A percentile compares a stretch with the other conserved stretches of the same genome.
phyloP scores from a whole-genome alignment of 2,113 vertebrate species.

The Hyla sarda region DNA sequence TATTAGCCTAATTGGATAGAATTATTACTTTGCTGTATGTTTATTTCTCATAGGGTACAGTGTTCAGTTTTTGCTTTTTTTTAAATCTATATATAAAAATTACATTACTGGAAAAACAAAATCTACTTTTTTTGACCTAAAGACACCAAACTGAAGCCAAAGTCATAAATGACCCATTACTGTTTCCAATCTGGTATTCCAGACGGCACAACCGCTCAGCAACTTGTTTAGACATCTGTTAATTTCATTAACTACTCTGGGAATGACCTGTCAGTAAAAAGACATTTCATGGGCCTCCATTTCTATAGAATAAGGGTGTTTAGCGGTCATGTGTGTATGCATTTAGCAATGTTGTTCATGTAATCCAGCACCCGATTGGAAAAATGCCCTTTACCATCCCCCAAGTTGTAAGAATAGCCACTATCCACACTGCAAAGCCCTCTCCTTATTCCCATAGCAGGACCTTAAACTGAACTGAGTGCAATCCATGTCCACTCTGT shows the following conservation, averaged over 20 bases:
- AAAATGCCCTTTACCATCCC: slow-evolving; percentile 17
- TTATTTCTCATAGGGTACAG: too few relatives aligned
- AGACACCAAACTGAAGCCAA: not conserved
- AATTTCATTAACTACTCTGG: not conserved
- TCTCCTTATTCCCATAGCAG: slow-evolving; percentile 31
- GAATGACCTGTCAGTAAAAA: not conserved
- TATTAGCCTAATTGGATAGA: too few relatives aligned
- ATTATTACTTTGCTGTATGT: too few relatives aligned
- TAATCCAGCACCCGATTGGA: not conserved
- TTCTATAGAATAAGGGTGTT: not conserved
- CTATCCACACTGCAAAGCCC: slow-evolving; percentile 12
- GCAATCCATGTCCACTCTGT: slow-evolving; percentile 50
- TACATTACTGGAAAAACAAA: too few relatives aligned
- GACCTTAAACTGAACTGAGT: slow-evolving; percentile 27
- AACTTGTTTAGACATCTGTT: not conserved
- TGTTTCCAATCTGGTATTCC: not conserved
- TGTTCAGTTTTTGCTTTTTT: too few relatives aligned
- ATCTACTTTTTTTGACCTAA: not conserved
- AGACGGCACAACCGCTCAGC: not conserved
- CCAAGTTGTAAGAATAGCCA: slow-evolving; percentile 29
- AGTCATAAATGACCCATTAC: not conserved
- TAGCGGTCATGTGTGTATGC: not conserved
- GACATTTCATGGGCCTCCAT: not conserved
- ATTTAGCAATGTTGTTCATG: not conserved
- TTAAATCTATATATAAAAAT: too few relatives aligned